Base-by-base conservation (phyloP, 2,113 vertebrate genomes). In the Actinemys pallida region DNA sequence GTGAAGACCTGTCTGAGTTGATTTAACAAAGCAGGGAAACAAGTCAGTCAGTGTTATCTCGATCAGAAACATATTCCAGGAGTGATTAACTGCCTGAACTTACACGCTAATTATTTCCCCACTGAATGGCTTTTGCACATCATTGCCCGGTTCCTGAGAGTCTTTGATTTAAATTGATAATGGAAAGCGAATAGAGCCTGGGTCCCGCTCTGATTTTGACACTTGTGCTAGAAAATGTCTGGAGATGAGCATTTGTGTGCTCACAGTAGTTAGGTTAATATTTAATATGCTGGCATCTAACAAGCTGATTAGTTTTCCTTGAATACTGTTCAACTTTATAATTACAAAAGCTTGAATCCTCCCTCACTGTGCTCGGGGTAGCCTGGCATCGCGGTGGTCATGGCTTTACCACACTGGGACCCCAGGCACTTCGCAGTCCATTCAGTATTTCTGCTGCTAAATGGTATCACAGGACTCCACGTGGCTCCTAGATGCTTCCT, bases 111-210 rank as follows among this genome's bases (percentile, higher is more conserved):
- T 97, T 95, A 95, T 97, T 81, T 90, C 81, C 95, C 78, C 90
- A 78, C 84, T 90, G 95, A 97, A 95, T 95, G 93, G 92, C 94
- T 96, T 94, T 86, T 95, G 93, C 93, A 94, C 84, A 93, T 97
- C 92, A 88, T 75, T 96, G 94, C 82, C 93, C 54, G 49, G 92
- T 96, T 96, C 96, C 92, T 93, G 95, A 97, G 88, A 93, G 84
- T 95, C 97, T 95, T 95, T 97, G 65, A 93, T 95, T 94, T 91
- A 95, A 97, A 86, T 92, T 95, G 95, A 95, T 97, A 96, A 96
- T 93, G 72, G 94, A 88, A 96, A 96, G 91, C 5, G 86, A 97
- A 94, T 93, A 91, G 97, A 95, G 83, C 88, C 82, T 94, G 92
- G 88, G 93, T 94, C 96, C 82, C 56, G 88, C 88, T 95, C 92